Conservation (phyloP, 2,113 vertebrate genomes). For the Nicator chloris region DNA sequence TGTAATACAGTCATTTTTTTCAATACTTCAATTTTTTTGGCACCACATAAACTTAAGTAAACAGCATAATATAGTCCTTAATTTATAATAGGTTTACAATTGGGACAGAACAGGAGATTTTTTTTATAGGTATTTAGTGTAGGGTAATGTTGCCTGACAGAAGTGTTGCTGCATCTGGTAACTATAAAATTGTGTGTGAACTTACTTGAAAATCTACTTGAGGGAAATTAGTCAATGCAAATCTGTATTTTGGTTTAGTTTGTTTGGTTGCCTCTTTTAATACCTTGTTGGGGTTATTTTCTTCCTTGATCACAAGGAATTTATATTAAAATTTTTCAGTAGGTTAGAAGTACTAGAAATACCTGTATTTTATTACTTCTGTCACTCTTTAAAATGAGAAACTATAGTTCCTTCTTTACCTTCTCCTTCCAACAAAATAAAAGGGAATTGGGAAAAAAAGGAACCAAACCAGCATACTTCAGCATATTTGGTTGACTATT, state of each 20-base stretch:
- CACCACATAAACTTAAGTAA: not conserved
- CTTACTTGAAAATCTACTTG: not conserved
- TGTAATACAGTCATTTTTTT: not conserved
- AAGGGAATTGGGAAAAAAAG: not conserved
- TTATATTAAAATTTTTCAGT: not conserved
- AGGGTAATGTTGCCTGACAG: not conserved
- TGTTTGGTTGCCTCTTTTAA: not conserved
- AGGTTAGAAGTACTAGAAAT: not conserved
- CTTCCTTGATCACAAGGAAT: not conserved
- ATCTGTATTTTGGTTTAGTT: not conserved
- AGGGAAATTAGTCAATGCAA: not conserved
- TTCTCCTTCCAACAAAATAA: not conserved
- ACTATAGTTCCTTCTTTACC: not conserved
- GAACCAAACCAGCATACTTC: not conserved
- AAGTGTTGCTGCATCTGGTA: not conserved
- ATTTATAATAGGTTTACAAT: not conserved
- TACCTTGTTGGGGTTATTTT: rapidly evolving
- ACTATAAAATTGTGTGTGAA: not conserved
- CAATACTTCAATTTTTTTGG: not conserved
- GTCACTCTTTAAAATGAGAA: not conserved
- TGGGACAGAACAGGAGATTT: not conserved
- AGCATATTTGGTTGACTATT: not conserved
- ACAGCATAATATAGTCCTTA: not conserved
- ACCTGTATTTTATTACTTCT: not conserved
- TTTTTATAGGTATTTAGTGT: not conserved